Evolutionary conservation across 2,113 vertebrate species (phyloP), one percentile per base, ranked within the genome.

Genomic region (Triplophysa dalaica): DNA sequence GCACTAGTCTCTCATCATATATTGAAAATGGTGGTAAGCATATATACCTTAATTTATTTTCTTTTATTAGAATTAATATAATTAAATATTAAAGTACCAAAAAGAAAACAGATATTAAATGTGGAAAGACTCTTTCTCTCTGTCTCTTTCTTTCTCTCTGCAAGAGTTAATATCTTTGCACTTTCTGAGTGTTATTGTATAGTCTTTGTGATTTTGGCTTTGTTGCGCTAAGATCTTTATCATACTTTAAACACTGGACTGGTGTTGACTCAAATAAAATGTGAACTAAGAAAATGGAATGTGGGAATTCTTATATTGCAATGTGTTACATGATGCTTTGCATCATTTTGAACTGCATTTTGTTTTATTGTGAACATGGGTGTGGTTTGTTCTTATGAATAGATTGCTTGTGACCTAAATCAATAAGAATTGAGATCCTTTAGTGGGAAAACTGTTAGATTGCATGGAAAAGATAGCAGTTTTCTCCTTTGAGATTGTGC

Each of bases 201-300:
- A 8, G 5, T 3, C 19, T 62, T 61, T 38, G 24, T 22, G 54
- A 22, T 16, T 70, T 63, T 11, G 29, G 21, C 21, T 66, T 60
- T 63, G 70, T 60, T 73, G 29, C 22, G 43, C 64, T 19, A 41
- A 77, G 24, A 54, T 75, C 29, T 79, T 17, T 54, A 14, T 56
- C 58, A 79, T 11, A 2, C 5, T 58, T 63, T 70, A 50, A 70
- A 56, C 66, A 70, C 56, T 70, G 8, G 38, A 41, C 45, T 29
- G 48, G 19, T 64, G 29, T 58, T 52, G 19, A 54, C 45, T 33
- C 62, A 69, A 83, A 83, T 79, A 83, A 79, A 83, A 2, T 72
- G 14, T 4, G 14, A 63, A 41, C 38, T 24, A 48, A 67, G 70
- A 74, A 38, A 58, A 60, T 4, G 8, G 0, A n/a, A 17, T 22